Conservation (phyloP, 2,113 vertebrate genomes). For the Rhagologus leucostigma region DNA sequence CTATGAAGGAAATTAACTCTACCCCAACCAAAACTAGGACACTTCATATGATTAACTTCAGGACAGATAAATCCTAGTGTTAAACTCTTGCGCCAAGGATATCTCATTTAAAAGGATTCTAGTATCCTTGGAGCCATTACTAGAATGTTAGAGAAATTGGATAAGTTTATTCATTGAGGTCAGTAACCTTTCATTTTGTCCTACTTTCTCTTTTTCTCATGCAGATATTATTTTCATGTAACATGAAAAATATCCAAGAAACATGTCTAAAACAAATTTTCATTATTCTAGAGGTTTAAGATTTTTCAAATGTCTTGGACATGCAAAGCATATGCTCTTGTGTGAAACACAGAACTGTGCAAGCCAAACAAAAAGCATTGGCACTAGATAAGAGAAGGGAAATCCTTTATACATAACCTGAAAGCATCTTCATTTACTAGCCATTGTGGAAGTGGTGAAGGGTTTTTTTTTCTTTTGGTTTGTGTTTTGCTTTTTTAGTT, state of each 20-base stretch:
- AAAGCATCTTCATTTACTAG: neutral
- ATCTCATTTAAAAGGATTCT: neutral
- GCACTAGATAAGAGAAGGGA: neutral
- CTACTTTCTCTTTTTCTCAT: neutral
- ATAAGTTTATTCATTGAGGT: neutral
- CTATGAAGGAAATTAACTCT: neutral
- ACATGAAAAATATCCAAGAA: neutral
- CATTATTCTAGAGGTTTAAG: neutral
- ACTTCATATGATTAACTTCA: neutral
- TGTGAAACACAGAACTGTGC: neutral
- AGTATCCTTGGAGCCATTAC: neutral
- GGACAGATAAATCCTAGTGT: neutral
- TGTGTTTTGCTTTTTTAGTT: neutral
- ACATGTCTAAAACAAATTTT: neutral
- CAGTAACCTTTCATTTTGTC: neutral
- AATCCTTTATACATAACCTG: neutral
- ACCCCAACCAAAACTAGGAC: neutral
- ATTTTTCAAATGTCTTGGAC: neutral
- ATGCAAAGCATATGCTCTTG: neutral
- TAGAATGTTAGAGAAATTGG: neutral
- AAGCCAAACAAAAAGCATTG: neutral
- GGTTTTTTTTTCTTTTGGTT: neutral
- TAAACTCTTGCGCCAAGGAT: neutral
- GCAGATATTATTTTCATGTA: neutral
- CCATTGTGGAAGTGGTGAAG: neutral